Conservation (phyloP, 2,797 vertebrate species). For the Mus minutoides region DNA sequence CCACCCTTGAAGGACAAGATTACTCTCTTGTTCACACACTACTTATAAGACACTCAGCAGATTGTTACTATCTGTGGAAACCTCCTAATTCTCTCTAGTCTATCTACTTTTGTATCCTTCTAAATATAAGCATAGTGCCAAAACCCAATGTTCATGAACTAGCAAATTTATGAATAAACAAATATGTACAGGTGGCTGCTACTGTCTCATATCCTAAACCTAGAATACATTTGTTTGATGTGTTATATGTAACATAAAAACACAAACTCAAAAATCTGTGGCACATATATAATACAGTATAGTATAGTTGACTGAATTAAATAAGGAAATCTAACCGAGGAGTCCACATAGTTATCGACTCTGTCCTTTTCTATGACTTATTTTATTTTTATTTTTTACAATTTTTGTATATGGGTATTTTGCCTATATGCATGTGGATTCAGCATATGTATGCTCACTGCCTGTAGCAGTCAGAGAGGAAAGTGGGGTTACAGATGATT, state of each 20-base stretch:
- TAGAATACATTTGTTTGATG: not conserved
- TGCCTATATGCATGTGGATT: not conserved
- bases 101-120: not conserved
- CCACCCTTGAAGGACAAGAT: not conserved
- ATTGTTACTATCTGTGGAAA: not conserved
- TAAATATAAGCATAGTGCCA: not conserved
- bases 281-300: not conserved
- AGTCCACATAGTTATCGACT: not conserved
- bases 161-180: not conserved
- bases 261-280: conserved; percentile 3
- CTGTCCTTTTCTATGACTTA: not conserved
- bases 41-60: not conserved
- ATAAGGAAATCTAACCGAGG: conserved; percentile 24
- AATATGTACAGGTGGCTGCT: not conserved
- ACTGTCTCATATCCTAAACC: not conserved
- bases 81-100: not conserved
- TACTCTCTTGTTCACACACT: not conserved
- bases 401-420: not conserved
- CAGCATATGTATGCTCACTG: not conserved
- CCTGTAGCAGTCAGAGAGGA: not conserved
- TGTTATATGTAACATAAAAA: conserved; percentile 26
- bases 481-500: not conserved
- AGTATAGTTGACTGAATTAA: not conserved
- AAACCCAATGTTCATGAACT: not conserved
- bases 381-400: not conserved